Evolutionary conservation across 92 coral and sea anemone genomes (phyloP).

Genomic region (Porites cylindrica): DNA sequence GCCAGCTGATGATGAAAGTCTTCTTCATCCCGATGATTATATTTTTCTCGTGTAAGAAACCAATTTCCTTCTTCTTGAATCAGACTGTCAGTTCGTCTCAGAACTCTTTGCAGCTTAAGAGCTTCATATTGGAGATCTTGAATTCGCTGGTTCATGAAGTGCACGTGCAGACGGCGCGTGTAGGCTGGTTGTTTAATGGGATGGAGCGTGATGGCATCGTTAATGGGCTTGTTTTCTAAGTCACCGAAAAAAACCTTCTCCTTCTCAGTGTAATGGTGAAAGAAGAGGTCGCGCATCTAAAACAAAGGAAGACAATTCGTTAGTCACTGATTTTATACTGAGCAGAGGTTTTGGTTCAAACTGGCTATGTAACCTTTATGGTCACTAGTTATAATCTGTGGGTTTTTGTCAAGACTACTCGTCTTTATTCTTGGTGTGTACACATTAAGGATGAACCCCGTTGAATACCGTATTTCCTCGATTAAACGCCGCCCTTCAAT

Average conservation of each 20-base stretch:
- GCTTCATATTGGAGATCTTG: slow-evolving; percentile 79
- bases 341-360: too few relatives aligned
- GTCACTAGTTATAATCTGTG: too few relatives aligned
- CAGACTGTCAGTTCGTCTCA: slow-evolving; percentile 67
- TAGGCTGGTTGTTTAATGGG: slow-evolving; percentile 82
- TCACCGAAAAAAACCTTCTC: slow-evolving; percentile 79
- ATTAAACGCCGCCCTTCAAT: too few relatives aligned
- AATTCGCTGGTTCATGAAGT: slow-evolving; percentile 71
- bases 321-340: too few relatives aligned
- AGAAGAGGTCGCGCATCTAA: slow-evolving; percentile 89
- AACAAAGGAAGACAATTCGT: neutral
- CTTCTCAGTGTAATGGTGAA: slow-evolving; percentile 80
- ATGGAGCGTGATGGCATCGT: slow-evolving; percentile 87
- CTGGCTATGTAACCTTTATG: too few relatives aligned
- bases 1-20: slow-evolving; percentile 43
- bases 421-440: too few relatives aligned
- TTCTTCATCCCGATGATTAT: slow-evolving; percentile 55
- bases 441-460: too few relatives aligned
- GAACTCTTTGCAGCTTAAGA: slow-evolving; percentile 52
- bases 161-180: slow-evolving; percentile 86
- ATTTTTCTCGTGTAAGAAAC: slow-evolving; percentile 43
- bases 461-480: too few relatives aligned
- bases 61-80: slow-evolving; percentile 43
- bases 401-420: too few relatives aligned
- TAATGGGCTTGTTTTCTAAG: slow-evolving; percentile 85